Base-by-base conservation (phyloP, 2,888 invertebrate genomes). In the Gortyna flavago region DNA sequence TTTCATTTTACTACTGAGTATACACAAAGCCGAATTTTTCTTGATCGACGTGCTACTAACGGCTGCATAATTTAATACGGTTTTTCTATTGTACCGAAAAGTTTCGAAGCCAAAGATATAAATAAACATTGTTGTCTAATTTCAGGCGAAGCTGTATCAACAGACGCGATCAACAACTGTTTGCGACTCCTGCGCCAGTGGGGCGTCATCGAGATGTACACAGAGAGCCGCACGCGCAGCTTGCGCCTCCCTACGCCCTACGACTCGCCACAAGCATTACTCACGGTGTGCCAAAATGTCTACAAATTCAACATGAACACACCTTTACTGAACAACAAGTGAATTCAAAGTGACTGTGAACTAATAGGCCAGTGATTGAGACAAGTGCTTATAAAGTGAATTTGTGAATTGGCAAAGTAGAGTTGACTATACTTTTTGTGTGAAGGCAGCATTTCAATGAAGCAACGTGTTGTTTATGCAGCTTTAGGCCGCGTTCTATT, bases 111-210 rank as follows among this genome's bases (percentile, higher is more conserved):
- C 38, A 69, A 18, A 69, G 51, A 51, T 68, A 35, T 9, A 16
- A 16, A 9, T n/a, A 35, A 75, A 21, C 9, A 35, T 44, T 35
- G 1, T 35, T 16, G 32, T 44, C 1, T 0, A 25, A 35, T 69
- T 86, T 6, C 95, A 99, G 99, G 98, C 86, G 99, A 99, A 95
- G 98, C 99, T 90, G 97, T 99, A 71, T 98, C 98, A 13, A 97
- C 98, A 16, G 99, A 99, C 93, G 98, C 98, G 0, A 97, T 99
- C 72, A 98, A 98, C 91, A 99, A 99, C 94, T 98, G 98, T 73
- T 94, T 99, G 48, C 98, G 98, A 86, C 94, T 99, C 1, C 97
- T 98, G 61, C 98, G 98, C 85, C 98, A 98, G 89, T 98, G 98
- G 98, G 98, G 98, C 85, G 97, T 98, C 21, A 91, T 99, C 54